Percentiles rank a stretch among this genome's conserved stretches.
phyloP scores from a whole-genome alignment of 2,888 invertebrate genomes.

The Trissolcus brochymenae region DNA sequence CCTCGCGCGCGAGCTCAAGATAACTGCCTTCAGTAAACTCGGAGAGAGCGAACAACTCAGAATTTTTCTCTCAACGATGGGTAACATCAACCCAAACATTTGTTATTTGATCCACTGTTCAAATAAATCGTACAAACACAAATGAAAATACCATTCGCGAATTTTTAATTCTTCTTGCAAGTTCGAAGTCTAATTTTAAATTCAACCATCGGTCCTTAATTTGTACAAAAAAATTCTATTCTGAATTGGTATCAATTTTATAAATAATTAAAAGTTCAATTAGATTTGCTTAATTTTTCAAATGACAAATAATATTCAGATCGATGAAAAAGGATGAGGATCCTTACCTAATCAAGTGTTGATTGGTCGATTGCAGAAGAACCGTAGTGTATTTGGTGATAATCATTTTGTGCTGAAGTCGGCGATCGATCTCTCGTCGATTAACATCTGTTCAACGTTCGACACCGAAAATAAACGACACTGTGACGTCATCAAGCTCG shows the following conservation, averaged over 20 bases:
- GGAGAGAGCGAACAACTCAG: constrained; percentile 7
- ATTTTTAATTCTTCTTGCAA: no score
- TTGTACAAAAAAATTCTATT: no score
- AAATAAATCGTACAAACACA: no score
- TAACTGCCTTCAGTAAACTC: constrained; percentile 28
- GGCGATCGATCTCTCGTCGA: constrained; percentile 11
- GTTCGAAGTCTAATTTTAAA: neutral
- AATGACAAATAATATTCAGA: no score
- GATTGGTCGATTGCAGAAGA: constrained; percentile 81
- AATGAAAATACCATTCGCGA: no score
- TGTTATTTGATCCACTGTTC: no score
- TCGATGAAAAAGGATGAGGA: neutral
- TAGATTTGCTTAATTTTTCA: no score
- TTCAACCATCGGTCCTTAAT: no score
- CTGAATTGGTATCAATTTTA: constrained; percentile 4
- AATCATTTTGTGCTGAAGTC: constrained; percentile 78
- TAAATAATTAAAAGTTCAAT: no score
- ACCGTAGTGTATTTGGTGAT: constrained; percentile 85
- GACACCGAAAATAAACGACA: constrained; percentile 33
- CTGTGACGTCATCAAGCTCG: constrained; percentile 57
- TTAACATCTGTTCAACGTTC: constrained; percentile 24
- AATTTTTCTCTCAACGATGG: neutral
- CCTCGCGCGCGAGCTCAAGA: constrained; percentile 22
- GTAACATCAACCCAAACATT: no score
- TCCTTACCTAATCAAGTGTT: constrained; percentile 70